phyloP scores from a whole-genome alignment of 1,140 invertebrate genomes.

The Conus betulinus region DNA sequence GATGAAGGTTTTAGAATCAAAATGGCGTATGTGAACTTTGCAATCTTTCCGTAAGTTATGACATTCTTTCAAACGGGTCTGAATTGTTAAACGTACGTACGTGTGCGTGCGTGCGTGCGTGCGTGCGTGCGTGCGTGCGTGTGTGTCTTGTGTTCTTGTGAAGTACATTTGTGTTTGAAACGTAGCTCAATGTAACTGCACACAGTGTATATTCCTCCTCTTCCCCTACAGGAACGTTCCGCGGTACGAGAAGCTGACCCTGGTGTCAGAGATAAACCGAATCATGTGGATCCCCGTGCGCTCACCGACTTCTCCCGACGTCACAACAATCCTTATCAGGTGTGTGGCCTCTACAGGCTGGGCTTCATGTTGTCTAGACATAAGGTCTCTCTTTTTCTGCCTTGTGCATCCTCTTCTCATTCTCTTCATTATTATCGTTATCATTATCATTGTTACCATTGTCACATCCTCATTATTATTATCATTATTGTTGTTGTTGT shows the following conservation, averaged over 20 bases:
- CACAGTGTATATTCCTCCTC: not conserved
- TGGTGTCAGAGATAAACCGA: conserved; percentile 47
- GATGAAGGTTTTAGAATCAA: too few relatives aligned
- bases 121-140: not conserved
- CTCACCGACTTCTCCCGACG: conserved; percentile 40
- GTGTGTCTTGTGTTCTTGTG: not conserved
- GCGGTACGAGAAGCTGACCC: conserved; percentile 29
- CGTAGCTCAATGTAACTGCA: not conserved
- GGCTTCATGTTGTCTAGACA: not conserved
- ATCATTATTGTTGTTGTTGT: too few relatives aligned
- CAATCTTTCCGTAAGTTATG: too few relatives aligned
- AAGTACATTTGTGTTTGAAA: not conserved
- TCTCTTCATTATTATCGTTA: too few relatives aligned
- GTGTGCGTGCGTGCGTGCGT: not conserved
- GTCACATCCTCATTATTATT: too few relatives aligned
- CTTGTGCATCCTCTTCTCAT: too few relatives aligned
- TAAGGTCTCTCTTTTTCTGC: too few relatives aligned
- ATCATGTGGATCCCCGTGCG: conserved; percentile 45
- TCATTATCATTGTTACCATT: too few relatives aligned
- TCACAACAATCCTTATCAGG: conserved; percentile 44
- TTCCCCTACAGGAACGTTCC: not conserved
- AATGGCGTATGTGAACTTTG: too few relatives aligned
- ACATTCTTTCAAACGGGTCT: not conserved
- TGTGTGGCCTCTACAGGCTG: not conserved
- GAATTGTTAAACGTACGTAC: not conserved